phyloP scores from a whole-genome alignment of 2,113 vertebrate genomes.

The Oxygymnocypris stewartii region DNA sequence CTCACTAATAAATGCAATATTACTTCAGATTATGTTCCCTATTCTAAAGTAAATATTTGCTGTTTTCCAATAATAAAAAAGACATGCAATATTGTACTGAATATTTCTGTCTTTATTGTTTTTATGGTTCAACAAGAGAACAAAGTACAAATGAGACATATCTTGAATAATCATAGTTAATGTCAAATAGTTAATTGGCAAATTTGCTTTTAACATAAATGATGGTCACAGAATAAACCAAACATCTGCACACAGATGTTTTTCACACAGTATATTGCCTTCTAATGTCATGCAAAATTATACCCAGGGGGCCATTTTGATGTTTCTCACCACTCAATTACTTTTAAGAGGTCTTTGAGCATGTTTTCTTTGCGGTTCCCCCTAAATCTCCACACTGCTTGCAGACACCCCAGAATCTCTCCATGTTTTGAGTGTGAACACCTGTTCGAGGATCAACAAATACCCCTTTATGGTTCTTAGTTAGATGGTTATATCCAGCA shows the following conservation, averaged over 20 bases:
- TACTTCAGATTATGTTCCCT: slow-evolving; percentile 4
- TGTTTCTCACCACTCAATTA: slow-evolving; percentile 40
- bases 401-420: slow-evolving; percentile 34
- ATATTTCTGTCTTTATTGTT: neutral
- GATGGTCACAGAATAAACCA: neutral
- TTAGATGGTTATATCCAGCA: slow-evolving; percentile 36
- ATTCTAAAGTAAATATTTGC: neutral
- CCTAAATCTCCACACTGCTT: slow-evolving; percentile 36
- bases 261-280: slow-evolving; percentile 26
- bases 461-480: slow-evolving; percentile 25
- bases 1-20: neutral
- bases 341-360: slow-evolving; percentile 44
- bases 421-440: slow-evolving; percentile 42
- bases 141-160: neutral
- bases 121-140: neutral
- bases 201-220: neutral
- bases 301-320: slow-evolving; percentile 23
- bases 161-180: neutral
- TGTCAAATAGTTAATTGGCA: neutral
- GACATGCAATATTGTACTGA: neutral
- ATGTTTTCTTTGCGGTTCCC: slow-evolving; percentile 29
- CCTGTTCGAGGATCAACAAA: slow-evolving; percentile 23
- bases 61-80: neutral
- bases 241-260: neutral
- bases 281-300: slow-evolving; percentile 41